phyloP scores from a whole-genome alignment of 2,797 vertebrate species.

The Pterois miles region DNA sequence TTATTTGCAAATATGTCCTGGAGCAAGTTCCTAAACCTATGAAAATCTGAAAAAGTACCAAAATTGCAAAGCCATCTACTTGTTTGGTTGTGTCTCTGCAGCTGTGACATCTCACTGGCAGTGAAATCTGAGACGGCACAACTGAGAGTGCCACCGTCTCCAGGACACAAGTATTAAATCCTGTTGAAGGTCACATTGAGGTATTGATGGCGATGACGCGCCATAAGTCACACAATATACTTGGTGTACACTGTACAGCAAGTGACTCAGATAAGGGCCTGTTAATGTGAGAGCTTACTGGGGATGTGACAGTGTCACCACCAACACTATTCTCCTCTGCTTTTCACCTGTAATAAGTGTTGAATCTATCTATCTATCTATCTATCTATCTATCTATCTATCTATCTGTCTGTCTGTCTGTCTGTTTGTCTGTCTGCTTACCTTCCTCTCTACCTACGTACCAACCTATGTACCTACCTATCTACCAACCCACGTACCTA shows the following conservation, averaged over 20 bases:
- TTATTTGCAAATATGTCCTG: neutral
- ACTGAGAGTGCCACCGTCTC: slow-evolving; percentile 12
- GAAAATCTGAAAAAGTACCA: neutral
- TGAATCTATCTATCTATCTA: neutral
- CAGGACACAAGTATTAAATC: slow-evolving; percentile 41
- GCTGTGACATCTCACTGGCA: slow-evolving; percentile 11
- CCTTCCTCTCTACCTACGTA: too few species aligned
- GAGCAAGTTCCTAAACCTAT: neutral
- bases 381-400: neutral
- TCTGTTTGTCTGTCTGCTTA: neutral
- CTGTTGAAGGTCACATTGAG: slow-evolving; percentile 51
- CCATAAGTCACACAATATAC: slow-evolving; percentile 28
- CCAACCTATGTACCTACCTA: neutral
- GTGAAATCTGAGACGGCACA: slow-evolving; percentile 50
- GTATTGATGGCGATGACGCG: slow-evolving; percentile 33
- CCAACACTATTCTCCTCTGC: neutral
- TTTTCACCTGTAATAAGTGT: slow-evolving; percentile 1
- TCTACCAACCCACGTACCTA: neutral
- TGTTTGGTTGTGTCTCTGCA: neutral
- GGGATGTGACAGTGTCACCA: neutral
- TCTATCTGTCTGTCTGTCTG: neutral
- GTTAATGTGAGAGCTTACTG: neutral
- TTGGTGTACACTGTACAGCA: neutral
- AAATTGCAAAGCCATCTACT: neutral
- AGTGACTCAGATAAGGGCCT: slow-evolving; percentile 23